Percentiles rank a stretch among this genome's conserved stretches.
Conservation (phyloP, 1,140 invertebrate genomes). For the Dreissena polymorpha region DNA sequence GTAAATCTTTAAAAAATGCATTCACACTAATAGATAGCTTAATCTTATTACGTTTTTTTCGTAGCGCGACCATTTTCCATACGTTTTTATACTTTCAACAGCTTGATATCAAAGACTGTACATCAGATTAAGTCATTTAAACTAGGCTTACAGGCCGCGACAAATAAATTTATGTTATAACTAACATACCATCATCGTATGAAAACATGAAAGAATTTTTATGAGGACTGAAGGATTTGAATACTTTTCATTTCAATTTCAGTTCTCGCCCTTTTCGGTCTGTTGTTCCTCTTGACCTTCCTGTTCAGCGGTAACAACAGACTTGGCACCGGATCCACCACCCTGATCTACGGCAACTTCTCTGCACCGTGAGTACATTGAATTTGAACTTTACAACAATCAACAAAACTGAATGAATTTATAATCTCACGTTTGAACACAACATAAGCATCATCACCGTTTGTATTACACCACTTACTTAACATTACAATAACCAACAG, state of each 20-base stretch:
- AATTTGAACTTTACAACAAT: not conserved
- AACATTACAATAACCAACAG: no score
- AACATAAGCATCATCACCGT: no score
- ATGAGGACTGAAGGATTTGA: no score
- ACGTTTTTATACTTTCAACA: not conserved
- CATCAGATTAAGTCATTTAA: not conserved
- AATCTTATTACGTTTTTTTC: not conserved
- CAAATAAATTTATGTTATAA: no score
- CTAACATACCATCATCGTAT: no score
- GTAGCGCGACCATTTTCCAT: not conserved
- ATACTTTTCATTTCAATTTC: not conserved
- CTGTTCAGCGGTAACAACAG: constrained; percentile 4
- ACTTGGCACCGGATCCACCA: constrained; percentile 16
- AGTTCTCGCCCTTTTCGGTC: constrained; percentile 16
- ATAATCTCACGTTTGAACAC: no score
- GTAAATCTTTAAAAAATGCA: no score
- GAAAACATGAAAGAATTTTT: no score
- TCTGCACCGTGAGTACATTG: constrained; percentile 35
- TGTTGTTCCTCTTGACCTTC: constrained; percentile 12
- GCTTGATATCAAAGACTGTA: not conserved
- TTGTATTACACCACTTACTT: no score
- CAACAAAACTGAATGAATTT: not conserved
- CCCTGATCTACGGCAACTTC: constrained; percentile 32
- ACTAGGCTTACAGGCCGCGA: not conserved
- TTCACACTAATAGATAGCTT: no score